Evolutionary conservation across 2,797 vertebrate species (phyloP), one percentile per base, ranked within the genome.

Genomic region (Aselliscus stoliczkanus): DNA sequence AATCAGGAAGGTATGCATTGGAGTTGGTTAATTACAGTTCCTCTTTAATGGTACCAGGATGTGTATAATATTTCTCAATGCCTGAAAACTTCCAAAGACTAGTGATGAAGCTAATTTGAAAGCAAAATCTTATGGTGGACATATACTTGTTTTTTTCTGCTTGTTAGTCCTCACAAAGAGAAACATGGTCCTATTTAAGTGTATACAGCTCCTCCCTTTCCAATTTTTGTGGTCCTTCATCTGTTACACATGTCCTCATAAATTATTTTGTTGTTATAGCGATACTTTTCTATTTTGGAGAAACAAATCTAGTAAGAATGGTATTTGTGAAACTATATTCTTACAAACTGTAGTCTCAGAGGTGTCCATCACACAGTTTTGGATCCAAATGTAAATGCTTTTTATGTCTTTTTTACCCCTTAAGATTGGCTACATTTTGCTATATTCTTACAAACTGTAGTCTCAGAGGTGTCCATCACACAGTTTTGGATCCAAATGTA

Each of bases 181-280:
- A 88, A 80, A 65, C 29, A 52, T n/a, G 27, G 7, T 70, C 47
- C 88, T 60, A 72, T 52, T 84, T 85, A 85, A 86, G 23, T 70
- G 47, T 56, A 67, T 88, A 82, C 62, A 81, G 23, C 47, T 62
- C 29, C 34, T 77, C 84, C 60, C 23, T 37, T 94, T 92, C 10
- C 23, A 90, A 44, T 67, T 64, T 84, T 18, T 23, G 18, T 47
- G 17, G 31, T 52, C 17, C 4, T 96, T 92, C 44, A 60, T 94
- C 84, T 94, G 42, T 85, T 88, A 84, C 60, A 31, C 15, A 77
- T 90, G 60, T 37, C 20, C 29, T 85, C 37, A 67, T 88, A 93
- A 94, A 94, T 88, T 95, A 81, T 77, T 90, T 90, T 96, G 60
- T 95, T 96, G 39, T 56, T 85, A 62, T 54, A 75, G 7, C 58